Percentiles rank a stretch among this genome's conserved stretches.
These are phyloP conservation scores for Heteropelma amictum DNA, from an alignment of 2,888 invertebrate species.

Conservation along the genomic window DNA sequence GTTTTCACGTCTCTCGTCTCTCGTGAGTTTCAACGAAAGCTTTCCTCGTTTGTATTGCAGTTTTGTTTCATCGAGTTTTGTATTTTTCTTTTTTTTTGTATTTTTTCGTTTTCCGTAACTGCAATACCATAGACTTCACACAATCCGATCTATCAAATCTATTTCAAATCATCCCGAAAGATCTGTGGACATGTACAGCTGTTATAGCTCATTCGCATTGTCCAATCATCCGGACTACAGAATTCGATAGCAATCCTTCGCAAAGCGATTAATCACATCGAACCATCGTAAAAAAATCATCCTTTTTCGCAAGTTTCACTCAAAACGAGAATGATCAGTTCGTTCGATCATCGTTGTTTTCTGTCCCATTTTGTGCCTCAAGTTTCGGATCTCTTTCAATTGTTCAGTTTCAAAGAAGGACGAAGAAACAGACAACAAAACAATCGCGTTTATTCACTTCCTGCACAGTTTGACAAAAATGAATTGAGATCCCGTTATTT, in stretches of 20 bases:
- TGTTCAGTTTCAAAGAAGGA: too few relatives aligned
- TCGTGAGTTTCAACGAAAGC: too few relatives aligned
- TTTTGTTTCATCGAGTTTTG: slow-evolving; percentile 24
- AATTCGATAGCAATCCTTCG: slow-evolving; percentile 37
- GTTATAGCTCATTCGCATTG: slow-evolving; percentile 16
- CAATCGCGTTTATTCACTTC: too few relatives aligned
- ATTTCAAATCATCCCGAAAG: slow-evolving; percentile 38
- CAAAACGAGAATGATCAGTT: slow-evolving; percentile 30
- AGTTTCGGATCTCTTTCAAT: too few relatives aligned
- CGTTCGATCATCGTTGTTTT: slow-evolving; percentile 9
- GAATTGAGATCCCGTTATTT: too few relatives aligned
- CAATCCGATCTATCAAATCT: slow-evolving; percentile 31
- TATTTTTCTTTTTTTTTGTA: not conserved
- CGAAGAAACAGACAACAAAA: too few relatives aligned
- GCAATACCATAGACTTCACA: slow-evolving; percentile 2
- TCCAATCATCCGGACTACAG: slow-evolving; percentile 35
- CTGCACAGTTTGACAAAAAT: too few relatives aligned
- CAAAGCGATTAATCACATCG: slow-evolving; percentile 24
- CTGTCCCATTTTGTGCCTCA: not conserved
- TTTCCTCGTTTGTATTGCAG: too few relatives aligned
- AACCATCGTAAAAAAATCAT: not conserved
- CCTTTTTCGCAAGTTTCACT: slow-evolving; percentile 6
- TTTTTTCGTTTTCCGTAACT: slow-evolving; percentile 1
- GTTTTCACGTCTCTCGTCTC: slow-evolving; percentile 15
- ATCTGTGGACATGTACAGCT: slow-evolving; percentile 5